Evolutionary conservation across 2,888 invertebrate species (phyloP), one percentile per base, ranked within the genome.

Genomic region (Polyommatus iphigenia): DNA sequence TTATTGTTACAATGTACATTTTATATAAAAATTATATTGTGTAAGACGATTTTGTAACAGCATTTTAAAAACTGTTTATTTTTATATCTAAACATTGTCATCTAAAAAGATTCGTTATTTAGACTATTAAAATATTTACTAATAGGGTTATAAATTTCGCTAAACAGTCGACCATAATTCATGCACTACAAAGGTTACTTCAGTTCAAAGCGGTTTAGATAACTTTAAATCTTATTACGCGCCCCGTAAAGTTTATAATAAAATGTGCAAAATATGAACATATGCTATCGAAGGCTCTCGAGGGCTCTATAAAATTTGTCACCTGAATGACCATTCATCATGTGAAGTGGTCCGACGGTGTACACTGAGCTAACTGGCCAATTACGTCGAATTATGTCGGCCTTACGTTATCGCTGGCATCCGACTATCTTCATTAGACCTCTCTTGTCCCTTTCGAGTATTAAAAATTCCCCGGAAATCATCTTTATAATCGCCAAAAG

Each of bases 261-360:
- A 41, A 73, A 20, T 24, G 57, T 78, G 78, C 72, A 78, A 62
- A 78, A 76, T 76, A 71, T 76, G 15, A 79, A 80, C 78, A 79
- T 79, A 82, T 81, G 81, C 80, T 82, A 83, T 83, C 83, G 80
- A 83, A 83, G 82, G 83, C 81, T 83, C 84, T 84, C 82, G 82
- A 83, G 83, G 81, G 83, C 81, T 82, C 81, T 84, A 84, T 85
- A 84, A 84, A 84, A 86, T 86, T 88, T 88, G 85, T 85, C 85
- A 84, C 83, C 80, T 82, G 85, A 85, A 81, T 85, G 86, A 81
- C 84, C 83, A 82, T 83, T 83, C 84, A 85, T 86, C 88, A 88
- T 86, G 87, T 83, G 84, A 82, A 85, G 82, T 83, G 84, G 82
- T 82, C 78, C 82, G 80, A 76, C 80, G 82, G 81, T 82, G 81